phyloP scores from a whole-genome alignment of 2,797 vertebrate genomes.

The Acanthornis magna region DNA sequence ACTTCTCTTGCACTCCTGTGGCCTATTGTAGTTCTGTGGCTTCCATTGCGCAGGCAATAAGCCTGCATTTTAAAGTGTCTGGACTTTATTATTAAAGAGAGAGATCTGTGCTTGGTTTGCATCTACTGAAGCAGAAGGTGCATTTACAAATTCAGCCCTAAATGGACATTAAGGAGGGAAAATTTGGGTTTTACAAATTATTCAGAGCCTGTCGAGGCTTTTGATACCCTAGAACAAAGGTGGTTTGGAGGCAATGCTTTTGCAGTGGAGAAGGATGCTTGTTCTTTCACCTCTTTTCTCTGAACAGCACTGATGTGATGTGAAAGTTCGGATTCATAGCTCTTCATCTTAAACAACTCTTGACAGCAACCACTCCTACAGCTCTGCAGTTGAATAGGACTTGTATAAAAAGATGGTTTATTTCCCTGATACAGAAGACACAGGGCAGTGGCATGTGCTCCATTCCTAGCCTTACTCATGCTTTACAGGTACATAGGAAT shows the following conservation, averaged over 20 bases:
- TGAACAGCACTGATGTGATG: background rate
- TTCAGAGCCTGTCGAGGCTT: background rate
- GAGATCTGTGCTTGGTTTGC: background rate
- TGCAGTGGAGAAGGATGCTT: background rate
- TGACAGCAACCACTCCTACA: background rate
- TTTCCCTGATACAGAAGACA: background rate
- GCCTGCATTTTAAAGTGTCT: background rate
- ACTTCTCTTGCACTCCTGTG: background rate
- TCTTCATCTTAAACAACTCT: background rate
- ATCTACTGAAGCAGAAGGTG: background rate
- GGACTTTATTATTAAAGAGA: background rate
- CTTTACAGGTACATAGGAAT: background rate
- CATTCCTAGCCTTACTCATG: background rate
- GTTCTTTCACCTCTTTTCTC: background rate
- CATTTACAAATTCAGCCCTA: background rate
- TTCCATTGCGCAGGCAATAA: background rate
- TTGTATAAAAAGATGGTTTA: background rate
- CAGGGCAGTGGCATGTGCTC: background rate
- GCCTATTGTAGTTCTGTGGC: fast-evolving
- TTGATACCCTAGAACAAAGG: background rate
- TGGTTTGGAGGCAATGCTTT: background rate
- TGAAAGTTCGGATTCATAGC: background rate
- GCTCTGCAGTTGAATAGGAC: background rate
- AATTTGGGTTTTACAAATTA: background rate
- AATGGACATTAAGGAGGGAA: background rate